phyloP scores from a whole-genome alignment of 1,140 invertebrate species.

The Drosophila malerkotliana region DNA sequence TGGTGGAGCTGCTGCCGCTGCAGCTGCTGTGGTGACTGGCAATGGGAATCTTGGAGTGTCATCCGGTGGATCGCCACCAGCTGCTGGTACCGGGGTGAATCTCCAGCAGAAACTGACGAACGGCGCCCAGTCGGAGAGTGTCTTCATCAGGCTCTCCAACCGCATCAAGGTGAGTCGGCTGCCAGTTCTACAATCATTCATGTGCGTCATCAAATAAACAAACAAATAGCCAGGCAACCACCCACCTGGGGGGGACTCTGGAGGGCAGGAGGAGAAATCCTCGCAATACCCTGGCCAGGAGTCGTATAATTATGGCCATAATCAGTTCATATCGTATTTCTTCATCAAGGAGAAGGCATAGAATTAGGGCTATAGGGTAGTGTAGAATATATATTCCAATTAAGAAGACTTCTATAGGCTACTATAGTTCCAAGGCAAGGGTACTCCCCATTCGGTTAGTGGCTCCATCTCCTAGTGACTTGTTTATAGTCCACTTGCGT shows the following conservation, averaged over 20 bases:
- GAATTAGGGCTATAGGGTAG: not conserved
- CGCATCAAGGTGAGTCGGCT: constrained; percentile 92
- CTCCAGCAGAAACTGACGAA: constrained; percentile 71
- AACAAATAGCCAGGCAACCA: constrained; percentile 31
- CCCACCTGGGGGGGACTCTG: constrained; percentile 18
- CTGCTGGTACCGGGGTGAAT: constrained; percentile 37
- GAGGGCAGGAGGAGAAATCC: not conserved
- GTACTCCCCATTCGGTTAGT: constrained; percentile 8
- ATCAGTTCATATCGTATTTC: not conserved
- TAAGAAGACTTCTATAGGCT: no score
- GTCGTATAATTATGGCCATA: constrained; percentile 2
- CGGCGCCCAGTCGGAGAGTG: constrained; percentile 94
- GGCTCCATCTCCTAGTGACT: not conserved
- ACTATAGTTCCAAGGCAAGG: not conserved
- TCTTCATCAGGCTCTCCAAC: constrained; percentile 97
- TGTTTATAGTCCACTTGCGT: constrained; percentile 59
- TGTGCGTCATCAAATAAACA: constrained; percentile 40
- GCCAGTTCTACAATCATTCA: not conserved
- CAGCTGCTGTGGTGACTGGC: constrained; percentile 66
- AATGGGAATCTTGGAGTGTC: constrained; percentile 45
- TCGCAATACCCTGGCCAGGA: constrained; percentile 16
- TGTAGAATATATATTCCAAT: no score
- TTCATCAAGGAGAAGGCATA: not conserved
- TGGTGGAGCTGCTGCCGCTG: constrained; percentile 69
- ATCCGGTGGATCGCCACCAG: constrained; percentile 4